Evolutionary conservation across 2,113 vertebrate genomes (phyloP).

Genomic region (Tonatia bakeri): DNA sequence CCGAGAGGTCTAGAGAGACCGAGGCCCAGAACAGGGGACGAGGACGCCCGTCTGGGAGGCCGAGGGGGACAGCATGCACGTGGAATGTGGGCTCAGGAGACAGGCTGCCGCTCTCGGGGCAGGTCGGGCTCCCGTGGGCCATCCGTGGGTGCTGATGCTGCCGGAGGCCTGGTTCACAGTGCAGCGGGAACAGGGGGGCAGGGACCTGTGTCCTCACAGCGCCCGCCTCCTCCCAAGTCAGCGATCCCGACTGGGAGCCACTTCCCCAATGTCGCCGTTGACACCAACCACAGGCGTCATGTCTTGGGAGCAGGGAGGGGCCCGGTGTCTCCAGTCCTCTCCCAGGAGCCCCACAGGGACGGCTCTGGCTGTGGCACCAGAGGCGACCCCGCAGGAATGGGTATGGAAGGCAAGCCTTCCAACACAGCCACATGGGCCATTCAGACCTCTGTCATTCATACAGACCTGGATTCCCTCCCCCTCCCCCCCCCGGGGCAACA

Average conservation of each 20-base stretch:
- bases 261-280: background rate
- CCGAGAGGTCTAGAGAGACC: background rate
- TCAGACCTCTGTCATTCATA: background rate
- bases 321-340: background rate
- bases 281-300: too few relatives aligned
- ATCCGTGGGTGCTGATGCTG: too few relatives aligned
- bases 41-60: rapidly evolving
- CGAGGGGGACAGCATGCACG: rapidly evolving
- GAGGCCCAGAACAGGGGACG: background rate
- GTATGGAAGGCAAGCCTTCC: background rate
- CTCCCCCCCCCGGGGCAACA: background rate
- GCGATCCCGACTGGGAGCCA: rapidly evolving
- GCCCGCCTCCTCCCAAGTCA: background rate
- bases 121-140: background rate
- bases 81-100: too few relatives aligned
- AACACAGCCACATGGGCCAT: background rate
- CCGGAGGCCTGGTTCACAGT: background rate
- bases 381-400: rapidly evolving
- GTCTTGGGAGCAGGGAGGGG: rapidly evolving
- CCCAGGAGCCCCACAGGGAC: background rate
- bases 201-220: background rate
- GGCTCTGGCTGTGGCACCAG: too few relatives aligned
- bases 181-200: rapidly evolving
- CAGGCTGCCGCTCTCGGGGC: background rate
- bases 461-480: background rate